Base-by-base conservation (phyloP, 2,113 vertebrate species). In the Rhinoderma darwinii region DNA sequence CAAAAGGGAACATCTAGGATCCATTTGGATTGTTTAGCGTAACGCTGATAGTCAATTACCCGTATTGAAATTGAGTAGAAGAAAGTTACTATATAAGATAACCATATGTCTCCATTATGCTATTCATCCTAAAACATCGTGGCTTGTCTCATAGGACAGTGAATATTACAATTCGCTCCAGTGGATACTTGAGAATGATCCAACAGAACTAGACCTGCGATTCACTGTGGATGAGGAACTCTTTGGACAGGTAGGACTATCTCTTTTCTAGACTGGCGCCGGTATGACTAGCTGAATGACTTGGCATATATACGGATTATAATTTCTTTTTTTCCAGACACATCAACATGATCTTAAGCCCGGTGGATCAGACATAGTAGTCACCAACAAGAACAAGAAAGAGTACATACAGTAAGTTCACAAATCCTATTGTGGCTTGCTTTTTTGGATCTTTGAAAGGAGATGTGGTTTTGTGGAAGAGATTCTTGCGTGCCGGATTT, bases 161-260 rank as follows among this genome's bases (percentile, higher is more conserved):
- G 98, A 99, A 86, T 99, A 99, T 93, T 98, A 98, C 70, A 99
- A 98, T 92, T 99, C 98, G 44, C 88, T 99, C 73, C 96, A 92
- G 88, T 99, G 98, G 98, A 99, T 99, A 93, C 95, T 99, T 91
- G 97, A 98, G 92, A 98, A 99, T 41, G 98, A 99, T 88, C 98
- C 98, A 10, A 89, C 95, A 68, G 98, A 99, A 84, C 89, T 99
- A 92, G 98, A 99, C 92, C 93, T 99, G 84, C 95, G 96, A 86
- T 99, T 99, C 91, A 94, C 96, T 79, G 96, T 99, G 27, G 98
- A 99, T 75, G 98, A 99, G 88, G 98, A 99, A 74, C 97, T 98
- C 54, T 99, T 99, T 93, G 98, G 98, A 92, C 97, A 99, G 97
- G 98, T 99, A 89, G 25, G 35, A 79, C 75, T 86, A 89, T 27